These are phyloP conservation scores for Camponotus pennsylvanicus DNA, from an alignment of 1,140 invertebrate genomes.

Conservation along the genomic window DNA sequence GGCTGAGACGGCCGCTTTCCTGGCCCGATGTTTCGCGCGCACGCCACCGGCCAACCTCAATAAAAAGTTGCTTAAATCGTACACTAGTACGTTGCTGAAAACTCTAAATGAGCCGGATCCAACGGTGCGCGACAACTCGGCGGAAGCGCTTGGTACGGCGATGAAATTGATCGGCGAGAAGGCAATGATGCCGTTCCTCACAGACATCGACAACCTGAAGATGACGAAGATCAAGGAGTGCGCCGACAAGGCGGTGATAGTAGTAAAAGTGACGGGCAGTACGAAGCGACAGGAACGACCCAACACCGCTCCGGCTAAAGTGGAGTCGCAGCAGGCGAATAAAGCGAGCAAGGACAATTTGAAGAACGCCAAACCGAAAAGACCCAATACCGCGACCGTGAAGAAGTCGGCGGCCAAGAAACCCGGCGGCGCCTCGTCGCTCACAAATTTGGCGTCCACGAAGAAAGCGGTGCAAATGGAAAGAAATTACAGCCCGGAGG, in stretches of 20 bases:
- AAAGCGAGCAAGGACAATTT: slow-evolving; percentile 75
- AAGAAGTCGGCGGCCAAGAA: slow-evolving; percentile 83
- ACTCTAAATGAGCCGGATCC: slow-evolving; percentile 96
- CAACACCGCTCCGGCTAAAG: slow-evolving; percentile 85
- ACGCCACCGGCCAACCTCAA: slow-evolving; percentile 93
- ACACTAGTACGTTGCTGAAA: slow-evolving; percentile 93
- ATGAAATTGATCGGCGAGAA: slow-evolving; percentile 98
- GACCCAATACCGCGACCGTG: slow-evolving; percentile 82
- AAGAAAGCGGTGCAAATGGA: slow-evolving; percentile 80
- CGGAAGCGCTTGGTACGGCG: slow-evolving; percentile 96
- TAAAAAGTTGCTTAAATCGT: slow-evolving; percentile 97
- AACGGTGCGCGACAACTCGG: slow-evolving; percentile 93
- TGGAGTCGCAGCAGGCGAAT: slow-evolving; percentile 69
- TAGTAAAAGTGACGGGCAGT: slow-evolving; percentile 89
- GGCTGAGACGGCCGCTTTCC: slow-evolving; percentile 95
- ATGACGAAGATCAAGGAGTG: slow-evolving; percentile 98
- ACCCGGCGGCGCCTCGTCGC: slow-evolving; percentile 66
- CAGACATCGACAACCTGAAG: slow-evolving; percentile 96
- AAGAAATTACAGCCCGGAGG: slow-evolving; percentile 87
- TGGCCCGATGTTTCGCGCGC: slow-evolving; percentile 93
- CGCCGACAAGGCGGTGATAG: slow-evolving; percentile 96
- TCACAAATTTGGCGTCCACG: slow-evolving; percentile 74
- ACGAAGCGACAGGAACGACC: slow-evolving; percentile 87
- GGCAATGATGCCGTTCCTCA: slow-evolving; percentile 93
- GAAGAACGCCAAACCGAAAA: slow-evolving; percentile 80